These are phyloP conservation scores for Chaetogeoica ovagalla DNA, from an alignment of 2,888 invertebrate species.

Conservation along the genomic window DNA sequence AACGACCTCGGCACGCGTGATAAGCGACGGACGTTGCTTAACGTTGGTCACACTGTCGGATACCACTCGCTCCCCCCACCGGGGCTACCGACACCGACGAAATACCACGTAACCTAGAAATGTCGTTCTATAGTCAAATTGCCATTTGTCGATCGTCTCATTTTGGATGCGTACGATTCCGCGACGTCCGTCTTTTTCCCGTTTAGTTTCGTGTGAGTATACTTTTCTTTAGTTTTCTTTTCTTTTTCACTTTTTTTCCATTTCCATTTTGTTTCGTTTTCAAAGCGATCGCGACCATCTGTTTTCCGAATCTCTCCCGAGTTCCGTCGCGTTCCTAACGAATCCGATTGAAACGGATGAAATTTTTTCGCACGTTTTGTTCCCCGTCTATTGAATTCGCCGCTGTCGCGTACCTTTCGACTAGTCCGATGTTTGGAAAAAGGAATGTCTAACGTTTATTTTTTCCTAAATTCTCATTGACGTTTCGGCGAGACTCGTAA, in stretches of 20 bases:
- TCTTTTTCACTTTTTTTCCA: too few relatives aligned
- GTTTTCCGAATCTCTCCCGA: not conserved
- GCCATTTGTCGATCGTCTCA: not conserved
- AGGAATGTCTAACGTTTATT: too few relatives aligned
- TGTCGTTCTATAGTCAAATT: too few relatives aligned
- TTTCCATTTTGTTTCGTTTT: not conserved
- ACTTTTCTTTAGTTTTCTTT: not conserved
- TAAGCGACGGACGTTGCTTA: not conserved
- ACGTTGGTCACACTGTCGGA: conserved; percentile 1
- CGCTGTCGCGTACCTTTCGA: not conserved
- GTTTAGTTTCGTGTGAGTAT: not conserved
- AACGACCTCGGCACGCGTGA: conserved; percentile 7
- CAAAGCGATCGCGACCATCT: not conserved
- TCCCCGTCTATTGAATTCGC: too few relatives aligned
- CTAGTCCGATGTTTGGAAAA: not conserved
- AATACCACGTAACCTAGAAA: not conserved
- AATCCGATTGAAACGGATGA: conserved; percentile 35
- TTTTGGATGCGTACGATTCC: conserved; percentile 1
- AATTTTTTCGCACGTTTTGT: not conserved
- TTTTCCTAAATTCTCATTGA: too few relatives aligned
- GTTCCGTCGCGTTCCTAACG: fast-evolving
- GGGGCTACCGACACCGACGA: not conserved
- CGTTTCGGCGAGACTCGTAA: too few relatives aligned
- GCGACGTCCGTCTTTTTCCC: not conserved
- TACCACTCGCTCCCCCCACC: not conserved